Evolutionary conservation across 2,113 vertebrate species (phyloP).

Genomic region (Hylia prasina): DNA sequence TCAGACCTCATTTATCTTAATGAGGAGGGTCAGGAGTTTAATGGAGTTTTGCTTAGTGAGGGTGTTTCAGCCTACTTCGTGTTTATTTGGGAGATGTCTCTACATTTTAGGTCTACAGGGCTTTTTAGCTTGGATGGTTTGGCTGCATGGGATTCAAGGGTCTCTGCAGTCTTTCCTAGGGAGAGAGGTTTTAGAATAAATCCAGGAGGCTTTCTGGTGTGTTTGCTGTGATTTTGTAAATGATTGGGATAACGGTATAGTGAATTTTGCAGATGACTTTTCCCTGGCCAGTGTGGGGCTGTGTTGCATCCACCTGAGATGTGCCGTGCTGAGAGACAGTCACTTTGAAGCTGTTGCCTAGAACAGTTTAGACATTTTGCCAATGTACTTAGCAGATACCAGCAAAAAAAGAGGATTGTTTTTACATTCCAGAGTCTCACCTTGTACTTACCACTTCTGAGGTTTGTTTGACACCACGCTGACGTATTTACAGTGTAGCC

Average conservation of each 20-base stretch:
- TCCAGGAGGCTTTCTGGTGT: background rate
- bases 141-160: background rate
- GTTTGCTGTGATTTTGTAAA: background rate
- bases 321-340: rapidly evolving
- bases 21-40: constrained; percentile 23
- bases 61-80: background rate
- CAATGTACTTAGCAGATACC: background rate
- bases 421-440: constrained; percentile 40
- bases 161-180: background rate
- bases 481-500: constrained; percentile 39
- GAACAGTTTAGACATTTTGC: background rate
- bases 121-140: background rate
- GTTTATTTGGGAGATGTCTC: background rate
- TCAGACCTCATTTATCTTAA: constrained; percentile 43
- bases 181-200: background rate
- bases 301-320: background rate
- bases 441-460: constrained; percentile 33
- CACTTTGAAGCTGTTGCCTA: background rate
- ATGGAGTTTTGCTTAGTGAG: background rate
- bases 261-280: background rate
- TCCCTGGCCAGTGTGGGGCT: background rate
- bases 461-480: constrained; percentile 20
- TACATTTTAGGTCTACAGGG: background rate
- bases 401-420: background rate
- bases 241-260: background rate